Evolutionary conservation across 2,797 vertebrate genomes (phyloP), one percentile per base, ranked within the genome.

Genomic region (Brachymystax lenok): DNA sequence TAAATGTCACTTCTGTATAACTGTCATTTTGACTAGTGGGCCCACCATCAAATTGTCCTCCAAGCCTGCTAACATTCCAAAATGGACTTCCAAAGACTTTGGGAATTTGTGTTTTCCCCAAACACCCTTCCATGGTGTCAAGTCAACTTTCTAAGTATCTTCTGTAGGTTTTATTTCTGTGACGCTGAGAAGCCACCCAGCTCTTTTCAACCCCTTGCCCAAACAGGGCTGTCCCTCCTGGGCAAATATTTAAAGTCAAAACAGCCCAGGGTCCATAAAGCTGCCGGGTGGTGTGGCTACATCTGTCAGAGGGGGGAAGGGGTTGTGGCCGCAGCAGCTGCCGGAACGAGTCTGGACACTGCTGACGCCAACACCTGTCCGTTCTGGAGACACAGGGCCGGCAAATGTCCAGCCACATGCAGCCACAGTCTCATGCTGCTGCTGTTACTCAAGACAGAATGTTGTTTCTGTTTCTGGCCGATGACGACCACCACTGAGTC

Each of bases 241-340:
- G 93, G 90, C 93, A 95, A 94, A 95, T 94, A 95, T 95, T 95
- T 95, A 93, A 94, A 93, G 92, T 94, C 92, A 93, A 94, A 94
- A 95, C 93, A 94, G 90, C 84, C 85, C 52, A 82, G 85, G 85
- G 86, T 83, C 91, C 91, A 94, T 94, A 94, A 94, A 95, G 92
- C 90, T 63, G 89, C 82, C 82, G 86, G 89, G 92, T 91, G 89
- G 90, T 82, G 89, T 89, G 87, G 90, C 90, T 94, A 93, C 94
- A 94, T 95, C 94, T 95, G 94, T 93, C 89, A 72, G 85, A 77
- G 84, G 82, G 78, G 52, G 79, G 69, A 74, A 61, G 85, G 64
- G 77, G 82, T 75, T 75, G 64, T 88, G 88, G 90, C 80, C 80
- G 79, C 88, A 87, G 90, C 94, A 94, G 93, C 94, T 95, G 94